A percentile compares a stretch with the other conserved stretches of the same genome.
Evolutionary conservation across 2,113 vertebrate genomes (phyloP).

Genomic region (Nothoprocta perdicaria): DNA sequence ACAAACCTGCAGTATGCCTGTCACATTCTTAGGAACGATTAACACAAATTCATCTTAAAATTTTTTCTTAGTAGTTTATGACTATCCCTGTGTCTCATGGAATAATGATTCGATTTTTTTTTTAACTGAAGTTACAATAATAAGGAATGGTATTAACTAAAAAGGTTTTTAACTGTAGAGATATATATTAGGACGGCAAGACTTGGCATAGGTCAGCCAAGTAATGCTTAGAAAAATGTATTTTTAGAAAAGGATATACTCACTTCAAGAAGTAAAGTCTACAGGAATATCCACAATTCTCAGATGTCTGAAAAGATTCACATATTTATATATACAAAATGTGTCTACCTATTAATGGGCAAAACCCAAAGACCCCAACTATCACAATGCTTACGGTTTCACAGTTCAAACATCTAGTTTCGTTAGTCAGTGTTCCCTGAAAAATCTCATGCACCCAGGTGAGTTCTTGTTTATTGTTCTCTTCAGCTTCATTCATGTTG

Average conservation of each 20-base stretch:
- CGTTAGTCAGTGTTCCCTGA: slow-evolving; percentile 98
- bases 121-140: neutral
- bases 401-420: slow-evolving; percentile 98
- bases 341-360: slow-evolving; percentile 29
- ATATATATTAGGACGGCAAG: neutral
- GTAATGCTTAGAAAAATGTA: slow-evolving; percentile 34
- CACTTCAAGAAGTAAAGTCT: slow-evolving; percentile 63
- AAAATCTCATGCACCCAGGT: slow-evolving; percentile 99
- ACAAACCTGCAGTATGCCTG: neutral
- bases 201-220: slow-evolving; percentile 35
- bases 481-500: slow-evolving; percentile 85
- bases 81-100: neutral
- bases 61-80: neutral
- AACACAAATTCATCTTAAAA: neutral
- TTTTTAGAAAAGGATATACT: slow-evolving; percentile 65
- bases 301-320: slow-evolving; percentile 64
- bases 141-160: neutral
- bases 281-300: slow-evolving; percentile 68
- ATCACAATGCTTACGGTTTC: slow-evolving; percentile 87
- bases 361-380: slow-evolving; percentile 1
- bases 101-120: neutral
- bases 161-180: neutral
- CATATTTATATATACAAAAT: slow-evolving; percentile 33
- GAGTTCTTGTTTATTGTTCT: slow-evolving; percentile 89
- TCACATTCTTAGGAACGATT: neutral